Evolutionary conservation across 1,140 invertebrate genomes (phyloP).

Genomic region (Diabrotica undecimpunctata): DNA sequence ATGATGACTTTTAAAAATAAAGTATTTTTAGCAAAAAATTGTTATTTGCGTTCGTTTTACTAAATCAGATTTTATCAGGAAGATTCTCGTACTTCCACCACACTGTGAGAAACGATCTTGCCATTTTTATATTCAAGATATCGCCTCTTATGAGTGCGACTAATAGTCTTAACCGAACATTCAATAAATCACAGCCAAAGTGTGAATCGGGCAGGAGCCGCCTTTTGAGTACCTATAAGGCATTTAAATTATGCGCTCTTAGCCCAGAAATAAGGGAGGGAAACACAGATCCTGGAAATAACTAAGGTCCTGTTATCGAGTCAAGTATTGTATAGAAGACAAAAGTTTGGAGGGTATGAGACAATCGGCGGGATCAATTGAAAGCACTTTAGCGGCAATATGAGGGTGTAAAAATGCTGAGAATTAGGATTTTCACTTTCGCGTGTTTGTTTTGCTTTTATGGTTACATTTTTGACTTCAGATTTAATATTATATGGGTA

Average conservation of each 20-base stretch:
- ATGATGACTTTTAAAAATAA: no score
- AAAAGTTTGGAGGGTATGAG: conserved; percentile 1
- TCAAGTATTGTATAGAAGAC: not conserved
- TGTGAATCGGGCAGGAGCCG: not conserved
- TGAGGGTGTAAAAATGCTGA: conserved; percentile 1
- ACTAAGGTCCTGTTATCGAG: not conserved
- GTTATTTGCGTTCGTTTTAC: no score
- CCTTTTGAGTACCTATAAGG: not conserved
- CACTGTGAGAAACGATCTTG: no score
- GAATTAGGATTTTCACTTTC: not conserved
- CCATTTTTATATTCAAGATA: no score
- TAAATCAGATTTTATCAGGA: no score
- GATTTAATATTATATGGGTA: no score
- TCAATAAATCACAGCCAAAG: not conserved
- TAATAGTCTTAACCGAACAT: not conserved
- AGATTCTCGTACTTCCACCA: no score
- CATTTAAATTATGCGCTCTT: conserved; percentile 1
- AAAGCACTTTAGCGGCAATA: not conserved
- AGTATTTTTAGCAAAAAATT: no score
- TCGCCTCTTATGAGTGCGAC: not conserved
- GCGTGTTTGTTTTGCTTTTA: not conserved
- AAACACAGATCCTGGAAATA: not conserved
- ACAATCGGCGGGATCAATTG: not conserved
- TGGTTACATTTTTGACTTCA: not conserved
- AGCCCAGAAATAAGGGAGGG: not conserved